Conservation (phyloP, 2,797 vertebrate genomes). For the Zonotrichia albicollis region DNA sequence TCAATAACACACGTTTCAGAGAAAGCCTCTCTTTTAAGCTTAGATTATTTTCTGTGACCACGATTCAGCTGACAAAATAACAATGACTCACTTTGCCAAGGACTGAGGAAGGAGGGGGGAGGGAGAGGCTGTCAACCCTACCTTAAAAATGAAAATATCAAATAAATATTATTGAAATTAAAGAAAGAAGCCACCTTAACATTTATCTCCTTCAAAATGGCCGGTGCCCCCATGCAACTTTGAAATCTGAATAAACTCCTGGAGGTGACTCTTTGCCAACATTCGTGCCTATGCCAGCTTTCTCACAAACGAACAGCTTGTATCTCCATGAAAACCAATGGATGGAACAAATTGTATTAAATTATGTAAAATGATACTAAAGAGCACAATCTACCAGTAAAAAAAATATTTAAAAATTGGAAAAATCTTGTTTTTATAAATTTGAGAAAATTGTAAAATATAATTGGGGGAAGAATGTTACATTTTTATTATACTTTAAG, state of each 20-base stretch:
- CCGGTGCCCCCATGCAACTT: constrained; percentile 69
- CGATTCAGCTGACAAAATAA: not conserved
- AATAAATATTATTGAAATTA: not conserved
- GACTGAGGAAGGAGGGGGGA: not conserved
- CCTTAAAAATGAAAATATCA: not conserved
- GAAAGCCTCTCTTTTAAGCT: not conserved
- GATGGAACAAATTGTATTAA: constrained; percentile 89
- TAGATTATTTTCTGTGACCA: constrained; percentile 29
- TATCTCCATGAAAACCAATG: constrained; percentile 86
- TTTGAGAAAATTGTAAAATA: constrained; percentile 63
- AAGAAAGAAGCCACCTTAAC: not conserved
- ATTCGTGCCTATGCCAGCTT: constrained; percentile 75
- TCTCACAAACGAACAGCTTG: constrained; percentile 85
- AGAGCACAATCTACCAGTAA: constrained; percentile 78
- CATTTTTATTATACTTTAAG: constrained; percentile 64
- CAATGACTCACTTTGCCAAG: not conserved
- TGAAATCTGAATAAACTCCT: constrained; percentile 72
- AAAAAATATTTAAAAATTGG: constrained; percentile 63
- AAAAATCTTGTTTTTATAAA: constrained; percentile 75
- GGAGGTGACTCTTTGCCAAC: constrained; percentile 74
- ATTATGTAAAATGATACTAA: constrained; percentile 86
- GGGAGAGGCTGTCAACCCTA: not conserved
- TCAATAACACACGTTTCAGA: not conserved
- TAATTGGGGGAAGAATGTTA: constrained; percentile 33
- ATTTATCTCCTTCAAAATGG: constrained; percentile 62